Evolutionary conservation across 2,797 vertebrate species (phyloP).

Genomic region (Lithobates sylvaticus): DNA sequence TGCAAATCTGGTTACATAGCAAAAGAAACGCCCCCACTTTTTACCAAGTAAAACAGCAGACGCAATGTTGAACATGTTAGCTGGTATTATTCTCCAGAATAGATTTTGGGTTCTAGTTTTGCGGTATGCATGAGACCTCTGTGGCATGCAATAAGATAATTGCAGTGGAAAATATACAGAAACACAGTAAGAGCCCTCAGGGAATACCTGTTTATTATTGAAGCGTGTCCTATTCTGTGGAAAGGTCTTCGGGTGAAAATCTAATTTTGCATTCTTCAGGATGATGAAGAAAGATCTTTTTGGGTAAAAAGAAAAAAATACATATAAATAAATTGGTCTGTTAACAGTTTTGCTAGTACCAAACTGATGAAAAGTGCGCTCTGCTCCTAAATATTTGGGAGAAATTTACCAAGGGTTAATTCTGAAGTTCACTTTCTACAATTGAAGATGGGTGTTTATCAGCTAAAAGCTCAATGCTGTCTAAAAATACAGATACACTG

Average conservation of each 20-base stretch:
- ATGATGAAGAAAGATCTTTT: slow-evolving; percentile 11
- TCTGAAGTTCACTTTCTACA: neutral
- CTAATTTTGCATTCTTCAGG: slow-evolving; percentile 4
- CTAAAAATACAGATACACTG: neutral
- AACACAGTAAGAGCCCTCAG: neutral
- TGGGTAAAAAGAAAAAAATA: neutral
- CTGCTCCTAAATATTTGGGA: neutral
- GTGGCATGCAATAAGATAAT: slow-evolving; percentile 34
- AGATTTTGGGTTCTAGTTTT: neutral
- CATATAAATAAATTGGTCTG: neutral
- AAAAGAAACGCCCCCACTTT: too few relatives aligned
- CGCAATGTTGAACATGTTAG: neutral
- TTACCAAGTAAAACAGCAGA: neutral
- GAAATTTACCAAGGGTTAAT: slow-evolving; percentile 1
- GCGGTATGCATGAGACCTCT: neutral
- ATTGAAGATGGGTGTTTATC: slow-evolving; percentile 22
- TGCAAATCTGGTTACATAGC: too few relatives aligned
- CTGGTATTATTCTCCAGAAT: neutral
- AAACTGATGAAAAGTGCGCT: too few relatives aligned
- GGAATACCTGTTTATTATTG: slow-evolving; percentile 46
- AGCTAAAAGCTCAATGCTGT: neutral
- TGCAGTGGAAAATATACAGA: slow-evolving; percentile 47
- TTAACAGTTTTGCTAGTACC: slow-evolving; percentile 7
- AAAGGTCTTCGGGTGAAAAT: slow-evolving; percentile 11
- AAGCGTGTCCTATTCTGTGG: slow-evolving; percentile 25